Conservation (phyloP, 2,797 vertebrate genomes). For the Xenentodon cancila region DNA sequence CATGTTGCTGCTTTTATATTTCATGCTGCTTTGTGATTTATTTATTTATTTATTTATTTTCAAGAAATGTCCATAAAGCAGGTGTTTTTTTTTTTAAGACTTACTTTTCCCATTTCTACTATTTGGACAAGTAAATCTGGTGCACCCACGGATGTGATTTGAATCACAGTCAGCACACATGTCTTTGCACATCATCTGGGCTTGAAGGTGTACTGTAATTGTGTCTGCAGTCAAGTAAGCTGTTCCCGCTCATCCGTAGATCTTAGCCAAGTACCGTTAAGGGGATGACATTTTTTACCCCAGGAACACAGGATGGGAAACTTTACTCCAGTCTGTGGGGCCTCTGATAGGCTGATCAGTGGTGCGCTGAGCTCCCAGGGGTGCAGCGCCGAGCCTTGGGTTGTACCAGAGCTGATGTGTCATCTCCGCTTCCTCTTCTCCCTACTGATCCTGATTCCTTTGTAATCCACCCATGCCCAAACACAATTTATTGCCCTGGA, state of each 20-base stretch:
- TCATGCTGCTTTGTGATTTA: conserved; percentile 20
- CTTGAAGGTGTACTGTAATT: conserved; percentile 34
- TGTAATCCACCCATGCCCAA: conserved; percentile 57
- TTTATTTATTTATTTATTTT: background rate
- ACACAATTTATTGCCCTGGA: conserved; percentile 43
- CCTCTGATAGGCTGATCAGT: conserved; percentile 46
- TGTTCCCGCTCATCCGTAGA: conserved; percentile 27
- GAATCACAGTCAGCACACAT: conserved; percentile 16
- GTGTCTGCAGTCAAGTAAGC: conserved; percentile 27
- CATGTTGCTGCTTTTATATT: conserved; percentile 33
- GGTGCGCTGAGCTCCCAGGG: conserved; percentile 39
- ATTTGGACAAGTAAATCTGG: conserved; percentile 17
- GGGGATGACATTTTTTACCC: conserved; percentile 11
- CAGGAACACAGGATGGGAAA: conserved; percentile 39
- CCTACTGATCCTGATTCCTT: conserved; percentile 48
- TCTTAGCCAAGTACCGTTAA: conserved; percentile 27
- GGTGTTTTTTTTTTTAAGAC: conserved; percentile 37
- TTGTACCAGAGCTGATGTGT: conserved; percentile 44
- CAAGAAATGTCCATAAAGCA: conserved; percentile 36
- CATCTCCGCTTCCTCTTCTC: conserved; percentile 44
- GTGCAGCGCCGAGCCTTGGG: conserved; percentile 47
- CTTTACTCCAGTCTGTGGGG: conserved; percentile 28
- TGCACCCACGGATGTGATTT: conserved; percentile 26
- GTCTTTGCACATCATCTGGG: conserved; percentile 28
- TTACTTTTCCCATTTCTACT: conserved; percentile 29